phyloP scores from a whole-genome alignment of 53 echinoderm and acorn worm species.

The Actinopyga echinites region DNA sequence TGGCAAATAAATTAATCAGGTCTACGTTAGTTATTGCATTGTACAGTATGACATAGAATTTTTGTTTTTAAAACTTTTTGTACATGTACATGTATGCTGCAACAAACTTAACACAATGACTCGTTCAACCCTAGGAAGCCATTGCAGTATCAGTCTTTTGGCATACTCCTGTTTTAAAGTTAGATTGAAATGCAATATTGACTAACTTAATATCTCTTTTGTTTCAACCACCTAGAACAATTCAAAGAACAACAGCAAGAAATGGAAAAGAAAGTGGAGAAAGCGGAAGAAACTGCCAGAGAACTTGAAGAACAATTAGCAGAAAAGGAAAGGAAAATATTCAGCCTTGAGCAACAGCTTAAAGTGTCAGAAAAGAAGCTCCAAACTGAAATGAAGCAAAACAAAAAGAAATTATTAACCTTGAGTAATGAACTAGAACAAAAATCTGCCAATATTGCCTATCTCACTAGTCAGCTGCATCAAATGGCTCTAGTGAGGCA shows the following conservation, averaged over 20 bases:
- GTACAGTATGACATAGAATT: too few relatives aligned
- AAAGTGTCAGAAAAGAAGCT: slow-evolving; percentile 64
- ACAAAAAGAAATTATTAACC: slow-evolving; percentile 58
- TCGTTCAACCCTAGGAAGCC: too few relatives aligned
- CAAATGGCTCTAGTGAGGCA: slow-evolving; percentile 65
- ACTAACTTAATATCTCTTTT: background rate
- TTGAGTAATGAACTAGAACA: slow-evolving; percentile 77
- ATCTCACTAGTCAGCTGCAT: slow-evolving; percentile 87
- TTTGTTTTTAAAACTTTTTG: too few relatives aligned
- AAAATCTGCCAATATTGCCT: slow-evolving; percentile 84
- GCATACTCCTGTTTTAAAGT: too few relatives aligned
- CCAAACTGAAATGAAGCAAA: slow-evolving; percentile 66
- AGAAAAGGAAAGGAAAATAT: slow-evolving; percentile 51
- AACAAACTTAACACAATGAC: too few relatives aligned
- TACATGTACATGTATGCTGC: too few relatives aligned
- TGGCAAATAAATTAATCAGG: too few relatives aligned
- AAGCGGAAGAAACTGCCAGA: slow-evolving; percentile 45
- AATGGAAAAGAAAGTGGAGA: slow-evolving; percentile 49
- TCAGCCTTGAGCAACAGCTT: slow-evolving; percentile 68
- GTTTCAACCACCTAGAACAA: slow-evolving; percentile 29
- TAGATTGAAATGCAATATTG: too few relatives aligned
- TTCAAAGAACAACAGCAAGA: slow-evolving; percentile 55
- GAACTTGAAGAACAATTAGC: slow-evolving; percentile 40
- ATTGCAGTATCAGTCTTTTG: too few relatives aligned
- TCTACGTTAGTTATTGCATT: too few relatives aligned